Evolutionary conservation across 1,140 invertebrate species (phyloP).

Genomic region (Drosophila bocki): DNA sequence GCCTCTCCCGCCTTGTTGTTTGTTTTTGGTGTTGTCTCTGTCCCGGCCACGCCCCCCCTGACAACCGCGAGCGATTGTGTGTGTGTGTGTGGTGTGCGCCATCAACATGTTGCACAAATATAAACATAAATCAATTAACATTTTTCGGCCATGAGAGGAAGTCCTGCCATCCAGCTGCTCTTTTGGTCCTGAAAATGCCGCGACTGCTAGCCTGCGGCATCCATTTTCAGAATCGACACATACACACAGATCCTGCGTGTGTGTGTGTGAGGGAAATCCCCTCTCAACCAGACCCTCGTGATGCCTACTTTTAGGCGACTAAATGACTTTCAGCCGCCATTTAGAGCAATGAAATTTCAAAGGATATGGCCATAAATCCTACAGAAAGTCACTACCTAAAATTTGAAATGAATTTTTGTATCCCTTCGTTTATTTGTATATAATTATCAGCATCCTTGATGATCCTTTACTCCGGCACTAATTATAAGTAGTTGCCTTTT

Average conservation of each 20-base stretch:
- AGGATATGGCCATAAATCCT: not conserved
- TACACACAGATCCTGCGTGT: constrained; percentile 12
- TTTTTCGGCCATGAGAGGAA: constrained; percentile 48
- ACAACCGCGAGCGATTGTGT: constrained; percentile 70
- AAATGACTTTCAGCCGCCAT: constrained; percentile 17
- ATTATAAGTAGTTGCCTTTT: constrained; percentile 29
- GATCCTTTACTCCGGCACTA: constrained; percentile 4
- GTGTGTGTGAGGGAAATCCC: constrained; percentile 13
- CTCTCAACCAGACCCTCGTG: not conserved
- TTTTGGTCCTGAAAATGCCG: constrained; percentile 14
- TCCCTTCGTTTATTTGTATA: not conserved
- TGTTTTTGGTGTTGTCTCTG: constrained; percentile 71
- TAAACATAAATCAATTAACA: constrained; percentile 84
- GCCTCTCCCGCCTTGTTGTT: constrained; percentile 37
- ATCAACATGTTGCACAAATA: constrained; percentile 83
- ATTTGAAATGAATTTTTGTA: not conserved
- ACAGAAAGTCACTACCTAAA: not conserved
- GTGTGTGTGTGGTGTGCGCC: constrained; percentile 32
- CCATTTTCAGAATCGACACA: constrained; percentile 61
- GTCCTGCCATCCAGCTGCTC: constrained; percentile 5
- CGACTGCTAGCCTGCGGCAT: constrained; percentile 48
- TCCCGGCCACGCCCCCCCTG: not conserved
- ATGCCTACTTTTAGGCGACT: constrained; percentile 67
- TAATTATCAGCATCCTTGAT: constrained; percentile 4
- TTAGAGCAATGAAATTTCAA: not conserved